phyloP scores from a whole-genome alignment of 1,140 invertebrate species.

The Apis laboriosa region DNA sequence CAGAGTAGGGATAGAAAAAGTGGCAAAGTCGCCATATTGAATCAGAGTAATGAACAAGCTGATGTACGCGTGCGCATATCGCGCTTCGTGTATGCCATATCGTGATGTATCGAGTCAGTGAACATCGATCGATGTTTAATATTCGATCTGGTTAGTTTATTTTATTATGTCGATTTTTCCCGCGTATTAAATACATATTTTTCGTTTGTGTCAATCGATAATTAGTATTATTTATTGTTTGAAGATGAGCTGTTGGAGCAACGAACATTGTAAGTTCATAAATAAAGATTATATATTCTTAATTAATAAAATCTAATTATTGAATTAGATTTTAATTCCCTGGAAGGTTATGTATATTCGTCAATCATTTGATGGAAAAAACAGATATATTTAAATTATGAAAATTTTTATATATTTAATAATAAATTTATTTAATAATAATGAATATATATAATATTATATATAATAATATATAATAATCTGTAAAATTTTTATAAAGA shows the following conservation, averaged over 20 bases:
- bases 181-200: neutral
- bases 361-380: too few species aligned
- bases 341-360: too few species aligned
- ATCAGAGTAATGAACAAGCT: neutral
- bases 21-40: constrained; percentile 31
- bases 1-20: constrained; percentile 24
- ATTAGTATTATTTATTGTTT: neutral
- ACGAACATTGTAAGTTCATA: neutral
- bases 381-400: too few species aligned
- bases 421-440: too few species aligned
- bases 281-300: neutral
- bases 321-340: neutral
- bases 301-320: neutral
- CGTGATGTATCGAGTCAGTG: constrained; percentile 22
- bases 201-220: neutral
- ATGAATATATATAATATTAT: too few species aligned
- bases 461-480: too few species aligned
- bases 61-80: constrained; percentile 37
- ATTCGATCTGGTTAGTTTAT: neutral
- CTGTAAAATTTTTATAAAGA: too few species aligned
- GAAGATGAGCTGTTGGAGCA: neutral
- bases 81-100: neutral
- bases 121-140: constrained; percentile 28
- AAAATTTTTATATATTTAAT: too few species aligned
- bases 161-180: neutral